These are phyloP conservation scores for Setipinna tenuifilis DNA, from an alignment of 2,797 vertebrate genomes.

Conservation along the genomic window DNA sequence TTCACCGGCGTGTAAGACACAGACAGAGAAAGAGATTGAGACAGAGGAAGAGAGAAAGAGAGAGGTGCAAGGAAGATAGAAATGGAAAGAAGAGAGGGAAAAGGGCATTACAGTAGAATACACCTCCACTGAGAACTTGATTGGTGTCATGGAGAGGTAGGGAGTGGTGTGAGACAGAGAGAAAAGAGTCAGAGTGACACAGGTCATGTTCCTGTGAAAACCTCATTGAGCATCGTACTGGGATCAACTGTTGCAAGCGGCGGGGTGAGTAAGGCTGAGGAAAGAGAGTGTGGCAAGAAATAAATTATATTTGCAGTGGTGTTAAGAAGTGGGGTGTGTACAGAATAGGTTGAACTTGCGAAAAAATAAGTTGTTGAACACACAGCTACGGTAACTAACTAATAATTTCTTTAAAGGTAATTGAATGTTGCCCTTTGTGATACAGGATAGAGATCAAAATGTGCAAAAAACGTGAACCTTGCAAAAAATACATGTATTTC, in stretches of 20 bases:
- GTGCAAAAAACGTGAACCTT: neutral
- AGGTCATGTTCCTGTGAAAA: slow-evolving; percentile 1
- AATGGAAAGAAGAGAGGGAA: neutral
- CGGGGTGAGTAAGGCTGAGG: neutral
- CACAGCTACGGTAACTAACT: neutral
- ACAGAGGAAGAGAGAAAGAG: no score
- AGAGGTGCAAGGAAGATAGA: neutral
- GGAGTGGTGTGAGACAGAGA: neutral
- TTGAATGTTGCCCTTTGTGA: neutral
- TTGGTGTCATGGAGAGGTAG: neutral
- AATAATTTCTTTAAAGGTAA: neutral
- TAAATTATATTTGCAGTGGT: neutral
- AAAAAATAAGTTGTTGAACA: neutral
- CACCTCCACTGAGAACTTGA: neutral
- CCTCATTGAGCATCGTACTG: neutral
- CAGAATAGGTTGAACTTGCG: neutral
- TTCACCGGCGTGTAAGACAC: slow-evolving; percentile 64
- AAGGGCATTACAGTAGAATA: no score
- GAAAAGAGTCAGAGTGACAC: neutral
- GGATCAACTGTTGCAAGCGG: neutral
- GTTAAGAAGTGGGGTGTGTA: neutral
- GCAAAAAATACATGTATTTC: neutral
- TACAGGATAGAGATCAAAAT: neutral
- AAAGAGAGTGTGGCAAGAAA: neutral
- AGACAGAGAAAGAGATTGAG: neutral